Percentiles rank a stretch among this genome's conserved stretches.
These are phyloP conservation scores for Anabas testudineus DNA, from an alignment of 2,797 vertebrate genomes.

Conservation along the genomic window DNA sequence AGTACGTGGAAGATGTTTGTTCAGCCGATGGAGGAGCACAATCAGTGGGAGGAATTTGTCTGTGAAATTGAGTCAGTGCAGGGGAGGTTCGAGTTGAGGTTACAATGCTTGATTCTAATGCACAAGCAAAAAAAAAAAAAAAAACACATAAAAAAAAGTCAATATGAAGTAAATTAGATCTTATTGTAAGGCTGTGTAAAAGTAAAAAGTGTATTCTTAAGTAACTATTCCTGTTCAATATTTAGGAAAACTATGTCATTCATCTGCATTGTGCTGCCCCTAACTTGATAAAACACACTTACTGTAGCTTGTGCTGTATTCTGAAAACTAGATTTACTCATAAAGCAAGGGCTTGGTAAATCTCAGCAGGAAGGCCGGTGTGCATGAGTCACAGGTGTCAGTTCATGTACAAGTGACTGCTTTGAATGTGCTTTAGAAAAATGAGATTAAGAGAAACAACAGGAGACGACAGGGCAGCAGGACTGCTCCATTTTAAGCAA, in stretches of 20 bases:
- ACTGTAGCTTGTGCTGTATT: background rate
- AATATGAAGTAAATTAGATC: background rate
- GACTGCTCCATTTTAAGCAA: background rate
- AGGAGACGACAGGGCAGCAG: background rate
- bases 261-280: background rate
- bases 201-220: background rate
- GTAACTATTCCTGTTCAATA: background rate
- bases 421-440: constrained; percentile 18
- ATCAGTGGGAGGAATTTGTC: constrained; percentile 54
- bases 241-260: too few species aligned
- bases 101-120: constrained; percentile 12
- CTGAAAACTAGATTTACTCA: background rate
- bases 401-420: background rate
- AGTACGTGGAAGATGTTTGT: constrained; percentile 50
- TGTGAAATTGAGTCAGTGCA: constrained; percentile 66
- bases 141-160: background rate
- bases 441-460: constrained; percentile 8
- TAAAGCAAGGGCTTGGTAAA: constrained; percentile 5
- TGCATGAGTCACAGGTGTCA: background rate
- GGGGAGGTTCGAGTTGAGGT: constrained; percentile 11
- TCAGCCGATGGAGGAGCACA: constrained; percentile 26
- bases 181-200: background rate
- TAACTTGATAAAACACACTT: background rate
- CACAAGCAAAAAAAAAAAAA: background rate
- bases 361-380: background rate